These are phyloP conservation scores for Clitarchus hookeri DNA, from an alignment of 2,888 invertebrate species.

Conservation along the genomic window DNA sequence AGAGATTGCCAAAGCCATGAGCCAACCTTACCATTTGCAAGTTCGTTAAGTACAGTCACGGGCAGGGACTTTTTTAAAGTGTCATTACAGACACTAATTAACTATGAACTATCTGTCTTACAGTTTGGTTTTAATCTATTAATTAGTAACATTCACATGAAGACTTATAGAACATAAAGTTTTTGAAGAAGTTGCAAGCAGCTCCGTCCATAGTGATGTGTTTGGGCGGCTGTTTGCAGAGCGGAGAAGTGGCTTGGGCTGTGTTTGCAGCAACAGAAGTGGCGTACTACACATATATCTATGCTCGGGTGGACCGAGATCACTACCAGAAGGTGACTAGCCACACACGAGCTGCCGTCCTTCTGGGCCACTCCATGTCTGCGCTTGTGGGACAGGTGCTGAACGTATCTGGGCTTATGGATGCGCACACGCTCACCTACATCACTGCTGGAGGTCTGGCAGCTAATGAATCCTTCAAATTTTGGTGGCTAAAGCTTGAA, in stretches of 20 bases:
- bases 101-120: too few species aligned
- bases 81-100: too few species aligned
- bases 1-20: too few species aligned
- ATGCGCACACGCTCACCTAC: conserved; percentile 78
- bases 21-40: too few species aligned
- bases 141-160: too few species aligned
- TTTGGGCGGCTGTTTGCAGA: conserved; percentile 45
- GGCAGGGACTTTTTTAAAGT: too few species aligned
- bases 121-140: too few species aligned
- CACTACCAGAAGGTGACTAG: conserved; percentile 85
- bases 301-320: conserved; percentile 80
- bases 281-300: conserved; percentile 92
- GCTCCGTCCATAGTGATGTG: conserved; percentile 45
- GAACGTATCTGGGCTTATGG: conserved; percentile 66
- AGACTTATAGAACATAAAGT: too few species aligned
- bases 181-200: too few species aligned
- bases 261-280: conserved; percentile 87
- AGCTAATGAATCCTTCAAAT: neutral
- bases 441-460: conserved; percentile 70
- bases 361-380: conserved; percentile 78
- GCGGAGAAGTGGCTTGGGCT: conserved; percentile 77
- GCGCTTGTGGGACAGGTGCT: conserved; percentile 75
- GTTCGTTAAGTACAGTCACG: too few species aligned
- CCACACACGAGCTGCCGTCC: conserved; percentile 79
- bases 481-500: neutral